phyloP scores from a whole-genome alignment of 2,888 invertebrate species.

The Limulus polyphemus region DNA sequence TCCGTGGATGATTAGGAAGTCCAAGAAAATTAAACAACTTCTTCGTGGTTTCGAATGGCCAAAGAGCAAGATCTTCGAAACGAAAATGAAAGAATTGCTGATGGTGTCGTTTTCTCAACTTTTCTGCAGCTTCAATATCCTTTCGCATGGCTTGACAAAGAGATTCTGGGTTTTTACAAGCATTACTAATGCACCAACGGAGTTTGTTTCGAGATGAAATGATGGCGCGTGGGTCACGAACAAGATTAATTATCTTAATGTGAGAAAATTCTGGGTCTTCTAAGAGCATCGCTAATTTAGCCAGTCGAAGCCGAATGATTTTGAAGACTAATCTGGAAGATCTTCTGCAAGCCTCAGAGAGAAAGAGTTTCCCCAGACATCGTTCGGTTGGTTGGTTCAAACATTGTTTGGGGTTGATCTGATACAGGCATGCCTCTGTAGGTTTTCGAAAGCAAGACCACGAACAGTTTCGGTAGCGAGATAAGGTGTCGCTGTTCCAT shows the following conservation, averaged over 20 bases:
- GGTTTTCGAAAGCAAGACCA: too few species aligned
- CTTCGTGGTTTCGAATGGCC: conserved; percentile 15
- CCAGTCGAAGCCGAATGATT: conserved; percentile 18
- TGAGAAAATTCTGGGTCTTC: conserved; percentile 12
- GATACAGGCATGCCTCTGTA: too few species aligned
- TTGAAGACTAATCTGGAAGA: conserved; percentile 24
- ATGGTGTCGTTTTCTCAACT: conserved; percentile 13
- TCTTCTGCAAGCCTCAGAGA: conserved; percentile 19
- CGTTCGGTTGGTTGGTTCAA: too few species aligned
- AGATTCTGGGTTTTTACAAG: conserved; percentile 17
- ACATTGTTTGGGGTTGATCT: too few species aligned
- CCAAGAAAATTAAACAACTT: conserved; percentile 17
- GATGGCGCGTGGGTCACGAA: conserved; percentile 74
- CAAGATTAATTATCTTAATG: conserved; percentile 59
- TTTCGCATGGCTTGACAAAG: conserved; percentile 25
- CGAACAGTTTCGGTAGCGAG: too few species aligned
- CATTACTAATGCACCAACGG: conserved; percentile 24
- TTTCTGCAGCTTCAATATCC: conserved; percentile 21
- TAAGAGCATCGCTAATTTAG: conserved; percentile 6
- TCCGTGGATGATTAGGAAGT: background rate
- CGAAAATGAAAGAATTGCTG: conserved; percentile 17
- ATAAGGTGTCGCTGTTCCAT: too few species aligned
- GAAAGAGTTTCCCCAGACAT: conserved; percentile 4
- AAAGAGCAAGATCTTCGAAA: conserved; percentile 22
- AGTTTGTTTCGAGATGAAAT: conserved; percentile 54